Evolutionary conservation across 1,140 invertebrate species (phyloP).

Genomic region (Lucilia sericata): DNA sequence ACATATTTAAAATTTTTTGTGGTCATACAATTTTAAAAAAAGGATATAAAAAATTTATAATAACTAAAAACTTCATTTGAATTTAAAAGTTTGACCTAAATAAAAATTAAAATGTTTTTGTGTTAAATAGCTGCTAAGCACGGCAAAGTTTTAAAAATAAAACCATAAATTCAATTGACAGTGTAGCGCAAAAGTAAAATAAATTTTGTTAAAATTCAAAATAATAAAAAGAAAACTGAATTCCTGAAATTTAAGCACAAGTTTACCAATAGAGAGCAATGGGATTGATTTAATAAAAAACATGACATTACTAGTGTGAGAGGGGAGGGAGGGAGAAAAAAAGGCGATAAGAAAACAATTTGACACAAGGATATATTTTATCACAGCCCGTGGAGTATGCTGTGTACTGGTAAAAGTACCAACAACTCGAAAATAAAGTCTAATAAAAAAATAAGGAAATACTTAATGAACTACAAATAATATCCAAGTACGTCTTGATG

Average conservation of each 20-base stretch:
- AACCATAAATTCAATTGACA: slow-evolving; percentile 46
- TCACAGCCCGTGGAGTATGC: slow-evolving; percentile 45
- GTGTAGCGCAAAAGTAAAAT: slow-evolving; percentile 36
- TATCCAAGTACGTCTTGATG: not conserved
- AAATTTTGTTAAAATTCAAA: no score
- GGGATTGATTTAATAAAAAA: not conserved
- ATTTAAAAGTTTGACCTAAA: no score
- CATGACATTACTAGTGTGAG: not conserved
- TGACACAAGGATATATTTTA: slow-evolving; percentile 45
- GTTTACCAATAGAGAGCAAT: not conserved
- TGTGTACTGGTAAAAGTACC: not conserved
- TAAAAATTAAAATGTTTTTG: no score
- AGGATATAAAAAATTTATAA: no score
- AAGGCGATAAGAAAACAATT: slow-evolving; percentile 39
- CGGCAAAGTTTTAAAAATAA: slow-evolving; percentile 46
- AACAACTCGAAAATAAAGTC: slow-evolving; percentile 19
- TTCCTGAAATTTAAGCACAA: not conserved
- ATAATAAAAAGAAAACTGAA: no score
- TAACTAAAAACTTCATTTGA: no score
- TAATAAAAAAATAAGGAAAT: not conserved
- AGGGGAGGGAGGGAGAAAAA: not conserved
- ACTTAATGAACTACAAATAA: slow-evolving; percentile 3
- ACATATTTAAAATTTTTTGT: no score
- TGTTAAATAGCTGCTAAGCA: slow-evolving; percentile 25
- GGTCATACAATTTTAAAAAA: no score